These are phyloP conservation scores for Labeo catla DNA, from an alignment of 2,113 vertebrate genomes.

Conservation along the genomic window DNA sequence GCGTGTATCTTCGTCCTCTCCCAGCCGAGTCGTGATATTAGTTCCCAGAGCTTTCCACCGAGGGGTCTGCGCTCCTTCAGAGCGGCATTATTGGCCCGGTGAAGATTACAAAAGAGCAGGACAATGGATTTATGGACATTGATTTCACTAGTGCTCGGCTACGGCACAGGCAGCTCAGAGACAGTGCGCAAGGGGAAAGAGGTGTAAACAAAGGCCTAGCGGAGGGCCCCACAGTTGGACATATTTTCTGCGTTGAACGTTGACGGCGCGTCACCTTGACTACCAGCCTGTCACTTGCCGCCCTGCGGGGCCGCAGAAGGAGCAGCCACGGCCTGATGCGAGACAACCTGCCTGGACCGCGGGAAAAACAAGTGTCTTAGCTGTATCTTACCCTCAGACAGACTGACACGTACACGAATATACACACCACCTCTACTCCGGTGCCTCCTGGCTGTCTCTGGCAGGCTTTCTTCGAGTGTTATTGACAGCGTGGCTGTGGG, in stretches of 20 bases:
- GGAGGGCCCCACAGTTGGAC: conserved; percentile 44
- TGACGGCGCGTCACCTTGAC: conserved; percentile 58
- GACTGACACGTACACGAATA: not conserved
- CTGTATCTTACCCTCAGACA: conserved; percentile 44
- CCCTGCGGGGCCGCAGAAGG: conserved; percentile 45
- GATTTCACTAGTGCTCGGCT: conserved; percentile 50
- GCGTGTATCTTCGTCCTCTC: conserved; percentile 9
- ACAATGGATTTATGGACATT: conserved; percentile 62
- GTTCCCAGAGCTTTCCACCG: conserved; percentile 37
- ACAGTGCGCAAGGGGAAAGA: not conserved
- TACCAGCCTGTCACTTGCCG: conserved; percentile 51
- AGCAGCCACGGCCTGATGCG: not conserved
- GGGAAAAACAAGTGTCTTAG: conserved; percentile 43
- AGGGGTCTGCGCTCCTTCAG: conserved; percentile 41
- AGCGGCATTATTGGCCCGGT: conserved; percentile 50
- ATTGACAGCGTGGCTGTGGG: conserved; percentile 50
- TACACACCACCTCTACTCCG: conserved; percentile 16
- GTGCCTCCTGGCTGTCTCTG: conserved; percentile 18
- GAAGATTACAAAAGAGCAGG: conserved; percentile 57
- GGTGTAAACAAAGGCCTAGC: conserved; percentile 54
- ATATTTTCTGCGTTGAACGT: conserved; percentile 42
- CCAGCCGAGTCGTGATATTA: conserved; percentile 35
- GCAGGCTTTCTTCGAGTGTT: conserved; percentile 30
- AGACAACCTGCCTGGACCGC: conserved; percentile 39
- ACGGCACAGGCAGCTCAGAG: conserved; percentile 15